Evolutionary conservation across 1,140 invertebrate genomes (phyloP), one percentile per base, ranked within the genome.

Genomic region (Grapholita molesta): DNA sequence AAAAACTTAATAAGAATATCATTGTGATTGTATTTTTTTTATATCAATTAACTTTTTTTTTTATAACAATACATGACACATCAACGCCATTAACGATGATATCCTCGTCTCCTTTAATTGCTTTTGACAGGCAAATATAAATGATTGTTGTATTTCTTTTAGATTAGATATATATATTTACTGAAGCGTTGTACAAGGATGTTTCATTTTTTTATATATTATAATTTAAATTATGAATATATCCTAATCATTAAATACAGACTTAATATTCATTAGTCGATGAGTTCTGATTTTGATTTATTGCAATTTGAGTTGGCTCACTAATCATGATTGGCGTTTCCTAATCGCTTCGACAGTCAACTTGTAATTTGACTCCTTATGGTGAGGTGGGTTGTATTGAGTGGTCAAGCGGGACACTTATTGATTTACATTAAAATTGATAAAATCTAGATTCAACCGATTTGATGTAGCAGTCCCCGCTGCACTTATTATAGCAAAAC

Each of bases 271-370:
- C 6, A 61, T 1, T 12, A 8, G 25, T 30, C 6, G n/a, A 25
- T 32, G 12, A 11, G 8, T 61, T 30, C 32, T 30, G 25, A 32
- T 61, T 61, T 30, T 32, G 55, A 61, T 28, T 61, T 30, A 61
- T 61, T 61, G 55, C 28, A 7, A 61, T 12, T 25, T n/a, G 55
- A 32, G 25, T 30, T 61, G 21, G n/a, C 24, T 61, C 5, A 61
- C 28, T 61, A 61, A 61, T 61, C 55, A 32, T 61, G 55, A 61
- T 28, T 61, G 55, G 25, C 55, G 55, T 61, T 61, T 32, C 24
- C 55, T 61, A n/a, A 61, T 61, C 8, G 25, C 11, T 61, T 15
- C 25, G 3, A 61, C n/a, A 30, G 12, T 3, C n/a, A 18, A 18
- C 42, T 12, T 18, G 55, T 30, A 32, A 61, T 28, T 30, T 28